Evolutionary conservation across 1,140 invertebrate genomes (phyloP).

Genomic region (Hermetia illucens): DNA sequence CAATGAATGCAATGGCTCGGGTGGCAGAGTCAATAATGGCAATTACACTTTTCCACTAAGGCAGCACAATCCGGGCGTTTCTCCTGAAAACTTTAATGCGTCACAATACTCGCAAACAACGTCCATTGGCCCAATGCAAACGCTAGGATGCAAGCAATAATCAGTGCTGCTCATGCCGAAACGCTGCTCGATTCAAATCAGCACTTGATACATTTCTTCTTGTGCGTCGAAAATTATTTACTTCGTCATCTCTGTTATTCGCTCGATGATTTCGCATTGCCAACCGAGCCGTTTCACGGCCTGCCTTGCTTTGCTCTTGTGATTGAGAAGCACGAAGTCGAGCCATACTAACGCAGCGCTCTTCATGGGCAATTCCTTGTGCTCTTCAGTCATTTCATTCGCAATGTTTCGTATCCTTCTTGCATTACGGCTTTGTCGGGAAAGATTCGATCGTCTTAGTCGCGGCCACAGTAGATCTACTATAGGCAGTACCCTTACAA

Average conservation of each 20-base stretch:
- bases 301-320: constrained; percentile 26
- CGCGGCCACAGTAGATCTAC: no score
- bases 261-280: constrained; percentile 16
- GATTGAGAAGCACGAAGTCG: no score
- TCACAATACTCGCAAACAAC: constrained; percentile 3
- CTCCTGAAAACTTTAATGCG: constrained; percentile 4
- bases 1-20: constrained; percentile 16
- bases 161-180: constrained; percentile 23
- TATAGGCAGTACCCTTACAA: no score
- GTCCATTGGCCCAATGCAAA: constrained; percentile 9
- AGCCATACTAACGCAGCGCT: constrained; percentile 18
- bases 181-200: constrained; percentile 14
- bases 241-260: constrained; percentile 15
- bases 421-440: no score
- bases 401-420: no score
- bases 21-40: constrained; percentile 8
- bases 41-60: constrained; percentile 10
- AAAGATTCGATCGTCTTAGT: no score
- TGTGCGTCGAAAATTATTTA: constrained; percentile 22
- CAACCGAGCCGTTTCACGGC: constrained; percentile 24
- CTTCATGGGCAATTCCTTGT: constrained; percentile 10
- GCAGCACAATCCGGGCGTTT: constrained; percentile 6
- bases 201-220: constrained; percentile 21
- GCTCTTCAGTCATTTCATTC: no score
- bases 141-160: constrained; percentile 22